Base-by-base conservation (phyloP, 23 tunicate species). In the Trididemnum clinides region DNA sequence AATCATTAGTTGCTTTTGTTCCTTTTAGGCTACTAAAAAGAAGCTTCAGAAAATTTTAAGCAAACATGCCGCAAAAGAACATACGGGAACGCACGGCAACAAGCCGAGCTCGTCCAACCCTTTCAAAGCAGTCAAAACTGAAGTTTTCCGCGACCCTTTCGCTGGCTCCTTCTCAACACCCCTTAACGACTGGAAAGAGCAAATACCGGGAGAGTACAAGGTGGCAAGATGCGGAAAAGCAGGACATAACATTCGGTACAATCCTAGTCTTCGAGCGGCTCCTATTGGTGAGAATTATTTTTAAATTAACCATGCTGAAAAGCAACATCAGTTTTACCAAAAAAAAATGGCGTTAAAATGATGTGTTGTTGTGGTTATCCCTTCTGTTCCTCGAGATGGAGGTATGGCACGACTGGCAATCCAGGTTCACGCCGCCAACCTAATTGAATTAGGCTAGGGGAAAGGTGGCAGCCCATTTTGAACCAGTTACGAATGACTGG, bases 221-320 rank as follows among this genome's bases (percentile, higher is more conserved):
- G 86, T 88, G 28, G 39, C 30, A 10, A 81, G 72, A 44, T 88
- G 92, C 72, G 92, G 92, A 3, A 57, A 29, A 0, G 64, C 92
- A 0, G 92, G 92, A 2, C 92, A 88, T 64, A 88, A 88, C 75
- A 72, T 88, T 33, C 28, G 92, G 0, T 88, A 73, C 54, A 82
- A 82, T 32, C 92, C 92, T 0, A 82, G 84, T 33, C 35, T 82
- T 1, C 82, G 82, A 39, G 78, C 87, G 0, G 70, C 92, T 59
- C 92, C 92, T 0, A 58, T 88, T 7, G 92, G 92, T 82, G 36
- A 59, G 66, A 4, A n/a, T n/a, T n/a, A n/a, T n/a, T n/a, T n/a
- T n/a, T n/a, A n/a, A n/a, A n/a, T n/a, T n/a, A n/a, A n/a, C n/a
- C n/a, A n/a, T n/a, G n/a, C n/a, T n/a, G n/a, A n/a, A n/a, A n/a